Evolutionary conservation across 2,113 vertebrate genomes (phyloP).

Genomic region (Tachycineta bicolor): DNA sequence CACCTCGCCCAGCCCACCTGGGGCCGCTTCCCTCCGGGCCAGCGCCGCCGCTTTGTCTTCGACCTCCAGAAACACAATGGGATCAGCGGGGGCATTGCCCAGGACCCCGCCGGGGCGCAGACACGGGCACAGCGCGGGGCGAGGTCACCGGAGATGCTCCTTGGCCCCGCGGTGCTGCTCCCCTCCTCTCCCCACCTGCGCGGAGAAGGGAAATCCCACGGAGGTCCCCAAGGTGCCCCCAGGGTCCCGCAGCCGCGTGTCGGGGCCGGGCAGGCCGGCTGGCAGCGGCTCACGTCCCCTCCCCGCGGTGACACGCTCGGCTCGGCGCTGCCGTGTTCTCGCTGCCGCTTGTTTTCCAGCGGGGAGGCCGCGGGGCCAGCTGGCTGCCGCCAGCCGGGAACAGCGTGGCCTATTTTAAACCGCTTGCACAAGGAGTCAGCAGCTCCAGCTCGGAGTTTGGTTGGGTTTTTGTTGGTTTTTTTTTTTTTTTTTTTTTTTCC

Average conservation of each 20-base stretch:
- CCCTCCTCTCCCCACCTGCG: neutral
- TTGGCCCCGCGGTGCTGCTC: rapidly evolving
- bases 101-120: neutral
- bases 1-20: constrained; percentile 49
- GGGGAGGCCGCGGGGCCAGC: constrained; percentile 48
- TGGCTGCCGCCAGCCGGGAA: constrained; percentile 59
- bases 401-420: constrained; percentile 66
- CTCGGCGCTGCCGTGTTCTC: constrained; percentile 19
- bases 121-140: rapidly evolving
- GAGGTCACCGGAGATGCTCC: neutral
- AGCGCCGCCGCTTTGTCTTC: neutral
- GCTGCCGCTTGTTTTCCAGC: constrained; percentile 52
- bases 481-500: constrained; percentile 30
- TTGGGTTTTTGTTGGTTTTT: too few relatives aligned
- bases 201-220: rapidly evolving
- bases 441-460: constrained; percentile 34
- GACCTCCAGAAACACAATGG: neutral
- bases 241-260: rapidly evolving
- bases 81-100: neutral
- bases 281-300: neutral
- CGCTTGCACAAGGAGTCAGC: constrained; percentile 67
- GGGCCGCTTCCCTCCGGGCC: neutral
- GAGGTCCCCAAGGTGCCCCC: neutral
- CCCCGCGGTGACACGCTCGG: neutral
- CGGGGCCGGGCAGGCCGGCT: neutral